Evolutionary conservation across 2,113 vertebrate genomes (phyloP).

Genomic region (Ageneiosus marmoratus): DNA sequence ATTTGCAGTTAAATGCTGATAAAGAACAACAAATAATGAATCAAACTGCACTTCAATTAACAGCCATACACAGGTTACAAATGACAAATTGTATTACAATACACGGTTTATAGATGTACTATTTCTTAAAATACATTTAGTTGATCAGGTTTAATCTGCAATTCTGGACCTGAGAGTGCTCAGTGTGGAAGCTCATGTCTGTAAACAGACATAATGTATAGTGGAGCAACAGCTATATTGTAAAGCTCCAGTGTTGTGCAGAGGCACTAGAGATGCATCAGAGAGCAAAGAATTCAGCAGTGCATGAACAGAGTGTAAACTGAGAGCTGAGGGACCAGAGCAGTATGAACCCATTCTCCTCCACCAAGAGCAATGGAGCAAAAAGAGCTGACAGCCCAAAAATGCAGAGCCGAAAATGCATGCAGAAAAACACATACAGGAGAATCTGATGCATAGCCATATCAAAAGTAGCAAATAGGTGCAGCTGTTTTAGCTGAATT

Average conservation of each 20-base stretch:
- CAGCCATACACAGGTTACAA: background rate
- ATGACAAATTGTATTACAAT: background rate
- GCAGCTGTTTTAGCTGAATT: background rate
- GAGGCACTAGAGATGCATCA: background rate
- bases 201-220: background rate
- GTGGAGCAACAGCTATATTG: background rate
- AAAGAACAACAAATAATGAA: background rate
- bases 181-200: background rate
- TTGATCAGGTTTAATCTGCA: background rate
- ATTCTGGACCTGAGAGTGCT: background rate
- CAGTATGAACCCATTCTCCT: constrained; percentile 86
- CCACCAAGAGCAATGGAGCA: constrained; percentile 79
- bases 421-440: background rate
- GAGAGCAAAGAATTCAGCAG: constrained; percentile 13
- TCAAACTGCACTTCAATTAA: too few relatives aligned
- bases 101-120: background rate
- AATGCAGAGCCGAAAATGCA: constrained; percentile 78
- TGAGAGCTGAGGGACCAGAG: constrained; percentile 87
- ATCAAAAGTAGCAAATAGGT: constrained; percentile 1
- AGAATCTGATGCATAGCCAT: constrained; percentile 2
- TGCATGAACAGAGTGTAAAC: constrained; percentile 69
- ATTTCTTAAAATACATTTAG: background rate
- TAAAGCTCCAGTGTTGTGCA: background rate
- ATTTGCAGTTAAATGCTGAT: background rate
- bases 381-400: constrained; percentile 80